Base-by-base conservation (phyloP, 2,888 invertebrate genomes). In the Sphaerophoria rueppellii region DNA sequence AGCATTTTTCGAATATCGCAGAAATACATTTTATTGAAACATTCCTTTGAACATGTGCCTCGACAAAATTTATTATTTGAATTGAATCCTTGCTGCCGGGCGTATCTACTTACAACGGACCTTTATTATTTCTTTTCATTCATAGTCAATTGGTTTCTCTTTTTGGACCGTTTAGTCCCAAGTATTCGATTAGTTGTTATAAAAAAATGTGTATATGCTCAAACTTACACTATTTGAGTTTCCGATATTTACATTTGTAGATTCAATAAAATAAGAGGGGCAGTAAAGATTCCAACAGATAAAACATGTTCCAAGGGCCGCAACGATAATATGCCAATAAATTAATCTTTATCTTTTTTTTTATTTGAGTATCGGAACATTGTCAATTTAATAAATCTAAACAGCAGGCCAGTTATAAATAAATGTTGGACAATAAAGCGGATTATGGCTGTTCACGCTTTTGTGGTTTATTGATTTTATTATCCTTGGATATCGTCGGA, bases 401-500 rank as follows among this genome's bases (percentile, higher is more conserved):
- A 43, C 67, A 24, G 60, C 70, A 43, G 32, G 48, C 60, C 43
- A 43, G 40, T 43, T 14, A 16, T 50, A 12, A 11, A 0, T 46
- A 35, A 14, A 7, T 35, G 37, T 11, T 6, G 48, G 43, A 37
- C 65, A 61, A 48, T 37, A 40, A 76, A 70, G 70, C 65, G 60
- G 77, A 67, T 71, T 72, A 54, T 55, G 77, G 65, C 60, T 65
- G 72, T 77, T 77, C 73, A 77, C 77, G 72, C 40, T 61, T 67
- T 82, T 77, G 82, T 72, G 82, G 77, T 73, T 77, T 77, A 82
- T 82, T 73, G 82, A 60, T 60, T 60, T 60, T 60, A 77, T 77
- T 82, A 67, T 82, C 69, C 67, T 77, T 72, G 72, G 40, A 60
- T 12, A 58, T 11, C 11, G 37, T 58, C 9, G 2, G 40, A 2